phyloP scores from a whole-genome alignment of 2,797 vertebrate genomes.

The Labeo calbasu region DNA sequence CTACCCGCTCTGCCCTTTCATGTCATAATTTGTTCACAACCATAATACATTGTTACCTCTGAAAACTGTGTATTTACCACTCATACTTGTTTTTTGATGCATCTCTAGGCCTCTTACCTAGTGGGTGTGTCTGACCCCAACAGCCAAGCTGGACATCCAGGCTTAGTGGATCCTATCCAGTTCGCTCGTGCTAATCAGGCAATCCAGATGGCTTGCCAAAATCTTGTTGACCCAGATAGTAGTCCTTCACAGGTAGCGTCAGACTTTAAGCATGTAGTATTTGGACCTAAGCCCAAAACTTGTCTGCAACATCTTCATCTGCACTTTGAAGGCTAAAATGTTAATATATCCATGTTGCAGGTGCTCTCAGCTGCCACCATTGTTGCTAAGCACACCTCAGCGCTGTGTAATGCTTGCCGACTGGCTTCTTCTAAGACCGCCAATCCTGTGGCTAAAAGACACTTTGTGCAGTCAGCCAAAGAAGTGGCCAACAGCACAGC shows the following conservation, averaged over 20 bases:
- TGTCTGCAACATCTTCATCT: not conserved
- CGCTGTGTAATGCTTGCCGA: constrained; percentile 95
- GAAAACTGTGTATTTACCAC: not conserved
- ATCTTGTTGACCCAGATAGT: constrained; percentile 92
- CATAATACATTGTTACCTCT: not conserved
- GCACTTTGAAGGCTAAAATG: not conserved
- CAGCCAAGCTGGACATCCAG: constrained; percentile 94
- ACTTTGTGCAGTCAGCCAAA: constrained; percentile 97
- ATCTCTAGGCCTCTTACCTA: constrained; percentile 90
- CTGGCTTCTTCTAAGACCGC: constrained; percentile 94
- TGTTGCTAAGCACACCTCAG: constrained; percentile 95
- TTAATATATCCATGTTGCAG: constrained; percentile 67
- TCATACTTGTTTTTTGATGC: constrained; percentile 5
- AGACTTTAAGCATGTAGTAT: not conserved
- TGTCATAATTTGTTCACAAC: not conserved
- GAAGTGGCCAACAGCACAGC: constrained; percentile 98
- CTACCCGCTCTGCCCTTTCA: not conserved
- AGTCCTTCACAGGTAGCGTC: constrained; percentile 91
- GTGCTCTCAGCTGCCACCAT: constrained; percentile 95
- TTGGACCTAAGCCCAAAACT: not conserved
- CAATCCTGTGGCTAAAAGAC: constrained; percentile 93
- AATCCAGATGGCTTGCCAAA: constrained; percentile 98
- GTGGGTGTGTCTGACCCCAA: constrained; percentile 96
- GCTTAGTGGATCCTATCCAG: constrained; percentile 95
- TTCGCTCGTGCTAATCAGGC: constrained; percentile 95